A percentile compares a stretch with the other conserved stretches of the same genome.
Conservation (phyloP, 1,140 invertebrate genomes). For the Neodiprion lecontei region DNA sequence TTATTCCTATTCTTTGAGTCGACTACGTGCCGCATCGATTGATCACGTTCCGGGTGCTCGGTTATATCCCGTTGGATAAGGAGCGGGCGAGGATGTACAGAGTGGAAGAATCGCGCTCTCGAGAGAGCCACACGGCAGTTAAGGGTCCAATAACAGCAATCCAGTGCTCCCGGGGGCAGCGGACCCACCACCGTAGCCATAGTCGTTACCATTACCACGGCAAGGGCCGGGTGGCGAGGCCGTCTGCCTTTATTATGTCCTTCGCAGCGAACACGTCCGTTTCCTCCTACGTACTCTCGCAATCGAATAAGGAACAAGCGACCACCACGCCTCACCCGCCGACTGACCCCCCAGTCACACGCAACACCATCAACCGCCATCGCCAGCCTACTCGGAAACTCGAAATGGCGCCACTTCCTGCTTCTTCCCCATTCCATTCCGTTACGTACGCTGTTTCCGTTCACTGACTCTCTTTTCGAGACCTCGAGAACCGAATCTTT, state of each 20-base stretch:
- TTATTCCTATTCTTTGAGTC: background rate
- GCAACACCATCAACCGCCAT: too few relatives aligned
- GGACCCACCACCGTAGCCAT: background rate
- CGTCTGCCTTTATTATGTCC: constrained; percentile 3
- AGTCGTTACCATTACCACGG: constrained; percentile 6
- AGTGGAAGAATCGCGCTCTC: background rate
- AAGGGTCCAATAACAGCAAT: constrained; percentile 7
- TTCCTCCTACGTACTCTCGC: background rate
- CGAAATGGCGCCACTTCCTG: background rate
- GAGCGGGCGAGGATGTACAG: constrained; percentile 11
- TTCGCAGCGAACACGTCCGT: background rate
- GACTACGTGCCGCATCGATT: background rate
- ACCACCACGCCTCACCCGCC: background rate
- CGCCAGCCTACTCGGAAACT: background rate
- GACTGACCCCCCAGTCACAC: background rate
- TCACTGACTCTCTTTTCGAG: too few relatives aligned
- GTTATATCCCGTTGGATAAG: background rate
- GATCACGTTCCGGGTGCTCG: background rate
- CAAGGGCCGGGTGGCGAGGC: background rate
- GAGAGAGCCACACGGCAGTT: background rate
- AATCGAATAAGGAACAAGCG: background rate
- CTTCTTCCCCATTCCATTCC: too few relatives aligned
- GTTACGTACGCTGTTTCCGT: too few relatives aligned
- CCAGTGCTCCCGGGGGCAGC: background rate
- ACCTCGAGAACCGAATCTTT: too few relatives aligned